Percentiles rank a stretch among this genome's conserved stretches.
Conservation (phyloP, 2,888 invertebrate genomes). For the Mesorhabditis spiculigera region DNA sequence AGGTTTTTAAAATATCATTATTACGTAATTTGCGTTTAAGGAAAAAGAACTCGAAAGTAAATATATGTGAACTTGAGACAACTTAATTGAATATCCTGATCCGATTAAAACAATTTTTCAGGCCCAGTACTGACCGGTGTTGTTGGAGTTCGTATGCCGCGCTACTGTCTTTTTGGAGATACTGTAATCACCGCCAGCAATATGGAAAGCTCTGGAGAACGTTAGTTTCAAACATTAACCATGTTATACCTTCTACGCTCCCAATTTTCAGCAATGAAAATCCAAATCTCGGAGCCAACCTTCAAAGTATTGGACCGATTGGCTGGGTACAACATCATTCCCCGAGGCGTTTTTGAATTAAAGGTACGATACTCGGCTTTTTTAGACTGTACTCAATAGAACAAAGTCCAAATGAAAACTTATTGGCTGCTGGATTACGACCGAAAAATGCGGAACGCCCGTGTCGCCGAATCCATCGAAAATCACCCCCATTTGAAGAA, state of each 20-base stretch:
- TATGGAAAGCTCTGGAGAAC: conserved; percentile 38
- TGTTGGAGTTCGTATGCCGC: conserved; percentile 31
- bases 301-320: conserved; percentile 26
- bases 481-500: too few relatives aligned
- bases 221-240: conserved; percentile 12
- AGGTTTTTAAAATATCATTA: background rate
- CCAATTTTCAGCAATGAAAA: conserved; percentile 30
- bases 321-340: conserved; percentile 26
- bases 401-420: conserved; percentile 20
- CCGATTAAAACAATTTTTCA: too few relatives aligned
- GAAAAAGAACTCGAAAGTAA: conserved; percentile 14
- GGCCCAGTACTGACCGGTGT: conserved; percentile 28
- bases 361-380: conserved; percentile 12
- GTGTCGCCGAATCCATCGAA: too few relatives aligned
- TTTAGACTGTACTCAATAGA: conserved; percentile 10
- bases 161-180: conserved; percentile 32
- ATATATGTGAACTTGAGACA: too few relatives aligned
- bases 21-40: conserved; percentile 13
- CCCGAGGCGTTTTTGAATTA: conserved; percentile 25
- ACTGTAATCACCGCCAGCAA: conserved; percentile 32
- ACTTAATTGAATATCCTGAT: too few relatives aligned
- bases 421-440: conserved; percentile 18
- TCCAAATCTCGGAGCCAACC: conserved; percentile 28
- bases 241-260: background rate
- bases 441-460: too few relatives aligned